These are phyloP conservation scores for Pogonomyrmex barbatus DNA, from an alignment of 1,140 invertebrate species.

Conservation along the genomic window DNA sequence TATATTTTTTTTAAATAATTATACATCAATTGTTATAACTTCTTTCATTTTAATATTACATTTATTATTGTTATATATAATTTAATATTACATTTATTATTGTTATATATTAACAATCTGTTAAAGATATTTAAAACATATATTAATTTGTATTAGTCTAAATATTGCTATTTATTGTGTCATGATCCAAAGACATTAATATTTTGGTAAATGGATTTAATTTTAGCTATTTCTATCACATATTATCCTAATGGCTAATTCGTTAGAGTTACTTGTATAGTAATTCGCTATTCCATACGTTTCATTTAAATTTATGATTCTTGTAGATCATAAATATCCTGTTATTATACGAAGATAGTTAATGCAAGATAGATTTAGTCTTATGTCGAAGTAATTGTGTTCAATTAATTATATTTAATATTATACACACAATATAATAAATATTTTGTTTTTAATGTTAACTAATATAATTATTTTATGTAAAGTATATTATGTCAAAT, in stretches of 20 bases:
- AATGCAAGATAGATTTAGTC: slow-evolving; percentile 22
- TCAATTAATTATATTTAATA: slow-evolving; percentile 19
- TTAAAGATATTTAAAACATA: slow-evolving; percentile 11
- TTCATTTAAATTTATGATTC: slow-evolving; percentile 70
- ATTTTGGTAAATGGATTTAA: slow-evolving; percentile 5
- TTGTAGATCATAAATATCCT: slow-evolving; percentile 65
- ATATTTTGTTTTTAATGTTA: not conserved
- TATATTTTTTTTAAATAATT: not conserved
- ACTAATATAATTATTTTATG: not conserved
- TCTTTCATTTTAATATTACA: not conserved
- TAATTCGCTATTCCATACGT: slow-evolving; percentile 52
- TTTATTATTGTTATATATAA: not conserved
- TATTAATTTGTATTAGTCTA: slow-evolving; percentile 1
- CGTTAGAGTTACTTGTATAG: slow-evolving; percentile 51
- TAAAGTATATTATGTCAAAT: not conserved
- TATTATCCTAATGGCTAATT: slow-evolving; percentile 9
- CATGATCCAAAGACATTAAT: not conserved
- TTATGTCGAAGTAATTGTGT: not conserved
- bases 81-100: not conserved
- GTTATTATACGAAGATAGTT: slow-evolving; percentile 45
- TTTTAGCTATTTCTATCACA: slow-evolving; percentile 11
- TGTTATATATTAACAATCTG: not conserved
- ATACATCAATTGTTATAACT: not conserved
- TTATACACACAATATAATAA: not conserved
- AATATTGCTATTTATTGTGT: slow-evolving; percentile 1